Conservation (phyloP, 2,888 invertebrate genomes). For the Eudemis profundana region DNA sequence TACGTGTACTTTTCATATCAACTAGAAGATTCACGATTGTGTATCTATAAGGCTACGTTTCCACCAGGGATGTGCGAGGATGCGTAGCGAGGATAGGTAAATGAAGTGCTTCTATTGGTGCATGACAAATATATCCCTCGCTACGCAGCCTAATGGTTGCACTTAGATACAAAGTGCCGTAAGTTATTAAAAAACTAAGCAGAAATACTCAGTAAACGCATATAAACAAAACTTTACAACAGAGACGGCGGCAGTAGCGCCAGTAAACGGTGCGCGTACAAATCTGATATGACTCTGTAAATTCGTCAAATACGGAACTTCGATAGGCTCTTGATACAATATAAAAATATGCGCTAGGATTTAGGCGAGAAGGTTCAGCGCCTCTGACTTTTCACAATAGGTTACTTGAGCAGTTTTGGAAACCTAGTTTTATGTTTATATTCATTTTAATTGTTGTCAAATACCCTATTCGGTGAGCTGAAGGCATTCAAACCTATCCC, state of each 20-base stretch:
- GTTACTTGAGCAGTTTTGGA: too few species aligned
- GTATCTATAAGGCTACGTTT: too few species aligned
- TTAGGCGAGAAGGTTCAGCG: conserved; percentile 29
- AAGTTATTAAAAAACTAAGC: conserved; percentile 1
- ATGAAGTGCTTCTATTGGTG: too few species aligned
- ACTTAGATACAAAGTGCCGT: not conserved
- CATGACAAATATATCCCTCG: too few species aligned
- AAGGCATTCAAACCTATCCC: not conserved
- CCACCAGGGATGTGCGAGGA: too few species aligned
- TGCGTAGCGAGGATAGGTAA: too few species aligned
- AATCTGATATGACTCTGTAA: conserved; percentile 74
- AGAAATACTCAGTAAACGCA: conserved; percentile 6
- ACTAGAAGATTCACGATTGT: too few species aligned
- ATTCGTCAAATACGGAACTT: conserved; percentile 59
- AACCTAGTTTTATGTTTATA: too few species aligned
- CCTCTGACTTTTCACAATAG: not conserved
- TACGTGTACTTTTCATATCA: too few species aligned
- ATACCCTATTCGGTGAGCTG: too few species aligned
- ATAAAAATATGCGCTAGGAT: conserved; percentile 42
- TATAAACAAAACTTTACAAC: conserved; percentile 17
- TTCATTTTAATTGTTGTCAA: too few species aligned
- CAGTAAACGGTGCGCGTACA: conserved; percentile 70
- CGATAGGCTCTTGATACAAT: conserved; percentile 31
- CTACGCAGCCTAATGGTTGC: too few species aligned
- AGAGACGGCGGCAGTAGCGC: conserved; percentile 4